These are phyloP conservation scores for Heterocephalus glaber DNA, from an alignment of 2,113 vertebrate genomes.

Conservation along the genomic window DNA sequence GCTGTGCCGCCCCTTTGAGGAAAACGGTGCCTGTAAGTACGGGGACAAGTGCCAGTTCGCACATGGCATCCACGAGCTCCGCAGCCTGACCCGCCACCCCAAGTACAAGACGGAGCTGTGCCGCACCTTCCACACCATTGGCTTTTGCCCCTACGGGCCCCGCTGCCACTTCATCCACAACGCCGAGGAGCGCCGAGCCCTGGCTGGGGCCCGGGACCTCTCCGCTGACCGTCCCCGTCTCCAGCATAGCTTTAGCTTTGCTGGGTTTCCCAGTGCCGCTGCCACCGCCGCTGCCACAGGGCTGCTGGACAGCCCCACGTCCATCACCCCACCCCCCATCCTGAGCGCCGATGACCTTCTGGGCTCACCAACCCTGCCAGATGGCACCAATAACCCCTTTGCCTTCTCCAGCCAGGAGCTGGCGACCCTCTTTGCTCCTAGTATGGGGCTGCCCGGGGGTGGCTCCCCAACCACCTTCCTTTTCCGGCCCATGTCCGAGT, in stretches of 20 bases:
- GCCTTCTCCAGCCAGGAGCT: conserved; percentile 99
- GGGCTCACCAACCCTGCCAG: conserved; percentile 88
- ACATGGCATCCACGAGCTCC: conserved; percentile 97
- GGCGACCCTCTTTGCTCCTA: conserved; percentile 94
- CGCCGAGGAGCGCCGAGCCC: conserved; percentile 95
- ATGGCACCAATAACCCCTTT: conserved; percentile 97
- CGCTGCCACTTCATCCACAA: conserved; percentile 99
- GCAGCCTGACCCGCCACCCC: conserved; percentile 97
- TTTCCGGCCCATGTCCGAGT: conserved; percentile 95
- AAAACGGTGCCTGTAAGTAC: conserved; percentile 98
- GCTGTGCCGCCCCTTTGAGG: conserved; percentile 97
- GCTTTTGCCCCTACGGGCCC: conserved; percentile 97
- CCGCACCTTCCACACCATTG: conserved; percentile 99
- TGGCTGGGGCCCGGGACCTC: conserved; percentile 88
- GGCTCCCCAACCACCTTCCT: conserved; percentile 92
- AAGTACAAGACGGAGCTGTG: conserved; percentile 99
- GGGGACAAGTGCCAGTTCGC: conserved; percentile 99
- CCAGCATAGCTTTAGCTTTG: conserved; percentile 99
- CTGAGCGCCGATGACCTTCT: conserved; percentile 93
- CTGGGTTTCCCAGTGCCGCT: conserved; percentile 91
- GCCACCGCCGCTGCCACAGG: conserved; percentile 89
- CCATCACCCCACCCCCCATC: conserved; percentile 96
- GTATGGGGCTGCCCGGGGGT: conserved; percentile 90
- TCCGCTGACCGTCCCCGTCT: conserved; percentile 94
- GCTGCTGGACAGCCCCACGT: conserved; percentile 98